Evolutionary conservation across 2,888 invertebrate species (phyloP).

Genomic region (Taphrorychus bicolor): DNA sequence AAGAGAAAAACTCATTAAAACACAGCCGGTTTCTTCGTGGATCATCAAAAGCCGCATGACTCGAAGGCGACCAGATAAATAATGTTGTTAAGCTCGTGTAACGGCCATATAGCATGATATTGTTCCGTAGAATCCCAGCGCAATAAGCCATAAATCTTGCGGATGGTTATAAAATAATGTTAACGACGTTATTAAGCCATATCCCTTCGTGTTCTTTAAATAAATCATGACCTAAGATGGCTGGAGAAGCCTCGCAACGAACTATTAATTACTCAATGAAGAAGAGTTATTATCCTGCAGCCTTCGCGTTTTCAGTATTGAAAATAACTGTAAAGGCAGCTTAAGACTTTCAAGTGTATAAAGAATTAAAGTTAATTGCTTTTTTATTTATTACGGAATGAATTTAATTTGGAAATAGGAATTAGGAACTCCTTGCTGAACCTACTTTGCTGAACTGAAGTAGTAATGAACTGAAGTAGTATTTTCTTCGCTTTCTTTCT

Average conservation of each 20-base stretch:
- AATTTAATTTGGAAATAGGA: too few species aligned
- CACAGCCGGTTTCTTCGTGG: neutral
- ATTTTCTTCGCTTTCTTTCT: too few species aligned
- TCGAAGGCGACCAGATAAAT: conserved; percentile 15
- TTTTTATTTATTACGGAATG: too few species aligned
- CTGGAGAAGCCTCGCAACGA: conserved; percentile 15
- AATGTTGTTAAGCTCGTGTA: conserved; percentile 16
- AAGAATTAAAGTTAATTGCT: neutral
- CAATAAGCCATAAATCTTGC: conserved; percentile 31
- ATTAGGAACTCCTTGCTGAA: too few species aligned
- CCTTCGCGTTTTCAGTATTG: neutral
- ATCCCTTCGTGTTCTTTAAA: conserved; percentile 26
- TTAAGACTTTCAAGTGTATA: neutral
- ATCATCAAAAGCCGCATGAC: conserved; percentile 7
- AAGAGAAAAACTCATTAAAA: neutral
- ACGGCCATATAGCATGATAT: conserved; percentile 23
- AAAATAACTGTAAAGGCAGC: neutral
- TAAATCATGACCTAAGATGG: conserved; percentile 19
- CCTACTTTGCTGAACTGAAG: too few species aligned
- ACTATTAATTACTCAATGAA: conserved; percentile 19
- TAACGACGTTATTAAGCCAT: conserved; percentile 35
- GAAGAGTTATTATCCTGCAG: conserved; percentile 19
- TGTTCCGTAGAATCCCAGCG: conserved; percentile 17
- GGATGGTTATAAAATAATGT: conserved; percentile 29
- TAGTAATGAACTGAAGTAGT: too few species aligned